Evolutionary conservation across 2,797 vertebrate species (phyloP), one percentile per base, ranked within the genome.

Genomic region (Xerus rutilus): DNA sequence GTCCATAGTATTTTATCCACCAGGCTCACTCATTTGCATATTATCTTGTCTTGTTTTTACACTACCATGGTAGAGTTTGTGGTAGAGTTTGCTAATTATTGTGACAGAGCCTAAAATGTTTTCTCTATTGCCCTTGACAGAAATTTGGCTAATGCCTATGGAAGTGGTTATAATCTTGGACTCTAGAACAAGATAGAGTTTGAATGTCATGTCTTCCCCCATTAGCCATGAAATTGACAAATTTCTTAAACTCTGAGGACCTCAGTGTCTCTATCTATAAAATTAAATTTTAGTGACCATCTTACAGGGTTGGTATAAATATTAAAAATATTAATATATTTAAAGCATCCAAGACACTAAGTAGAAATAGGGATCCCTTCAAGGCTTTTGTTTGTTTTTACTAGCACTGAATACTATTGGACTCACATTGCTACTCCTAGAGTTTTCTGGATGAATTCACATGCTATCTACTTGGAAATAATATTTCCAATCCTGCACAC

Each of bases 191-290:
- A 77, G 59, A 30, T 20, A 62, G 17, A 0, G 8, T 54, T 67
- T 77, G 64, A 83, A 87, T 30, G 3, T 9, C 69, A 81, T 3
- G 0, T 84, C 21, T 83, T 70, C 20, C n/a, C 3, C 45, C 39
- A 18, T 1, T 52, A 28, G 21, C 23, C n/a, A 43, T 6, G 11
- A 70, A 10, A 13, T 23, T 0, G 0, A 23, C 0, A 25, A 15
- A 3, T 89, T 91, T 59, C 59, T 83, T 77, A 91, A 77, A 43
- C 52, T 93, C 47, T 35, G 12, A 59, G 43, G 45, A 65, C 2
- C 3, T 10, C 59, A 43, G 5, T 32, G 25, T 73, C 43, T 52
- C 35, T 15, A 64, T 23, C 12, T 87, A 39, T 43, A 49, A 91
- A 45, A 67, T 1, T 14, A 43, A 65, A 65, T 54, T 62, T 62